Percentiles rank a stretch among this genome's conserved stretches.
These are phyloP conservation scores for Polymixis flavicincta DNA, from an alignment of 2,888 invertebrate genomes.

Conservation along the genomic window DNA sequence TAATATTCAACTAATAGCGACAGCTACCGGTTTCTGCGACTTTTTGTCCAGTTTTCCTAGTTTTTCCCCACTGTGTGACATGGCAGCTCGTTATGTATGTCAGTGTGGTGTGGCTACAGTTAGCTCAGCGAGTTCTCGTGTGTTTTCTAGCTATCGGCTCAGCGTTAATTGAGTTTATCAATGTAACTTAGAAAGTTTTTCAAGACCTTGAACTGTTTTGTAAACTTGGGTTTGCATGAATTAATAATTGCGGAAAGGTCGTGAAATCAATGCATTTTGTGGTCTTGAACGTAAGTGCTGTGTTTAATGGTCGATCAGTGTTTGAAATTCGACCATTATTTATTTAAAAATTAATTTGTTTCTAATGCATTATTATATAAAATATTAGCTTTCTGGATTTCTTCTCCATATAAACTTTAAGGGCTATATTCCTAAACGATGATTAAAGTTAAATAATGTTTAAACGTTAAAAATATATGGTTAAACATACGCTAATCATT, in stretches of 20 bases:
- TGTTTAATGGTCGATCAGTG: too few relatives aligned
- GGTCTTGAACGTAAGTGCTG: not conserved
- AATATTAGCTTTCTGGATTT: too few relatives aligned
- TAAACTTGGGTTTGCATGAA: too few relatives aligned
- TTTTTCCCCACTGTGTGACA: slow-evolving; percentile 60
- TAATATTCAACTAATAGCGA: slow-evolving; percentile 54
- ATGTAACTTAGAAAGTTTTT: slow-evolving; percentile 50
- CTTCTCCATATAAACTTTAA: too few relatives aligned
- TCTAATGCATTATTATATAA: too few relatives aligned
- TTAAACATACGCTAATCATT: too few relatives aligned
- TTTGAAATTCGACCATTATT: not conserved
- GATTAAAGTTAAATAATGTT: too few relatives aligned
- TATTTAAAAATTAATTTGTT: not conserved
- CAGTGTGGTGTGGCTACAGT: slow-evolving; percentile 45
- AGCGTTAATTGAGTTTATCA: slow-evolving; percentile 53
- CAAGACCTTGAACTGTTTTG: slow-evolving; percentile 36
- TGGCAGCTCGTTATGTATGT: slow-evolving; percentile 49
- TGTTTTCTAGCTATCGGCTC: slow-evolving; percentile 57
- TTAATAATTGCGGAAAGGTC: not conserved
- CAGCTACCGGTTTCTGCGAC: slow-evolving; percentile 63
- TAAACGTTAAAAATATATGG: too few relatives aligned
- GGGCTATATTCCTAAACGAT: too few relatives aligned
- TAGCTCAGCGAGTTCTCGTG: slow-evolving; percentile 46
- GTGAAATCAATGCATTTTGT: not conserved
- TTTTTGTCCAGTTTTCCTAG: slow-evolving; percentile 66